phyloP scores from a whole-genome alignment of 1,140 invertebrate species.

The Neoseiulus cucumeris region DNA sequence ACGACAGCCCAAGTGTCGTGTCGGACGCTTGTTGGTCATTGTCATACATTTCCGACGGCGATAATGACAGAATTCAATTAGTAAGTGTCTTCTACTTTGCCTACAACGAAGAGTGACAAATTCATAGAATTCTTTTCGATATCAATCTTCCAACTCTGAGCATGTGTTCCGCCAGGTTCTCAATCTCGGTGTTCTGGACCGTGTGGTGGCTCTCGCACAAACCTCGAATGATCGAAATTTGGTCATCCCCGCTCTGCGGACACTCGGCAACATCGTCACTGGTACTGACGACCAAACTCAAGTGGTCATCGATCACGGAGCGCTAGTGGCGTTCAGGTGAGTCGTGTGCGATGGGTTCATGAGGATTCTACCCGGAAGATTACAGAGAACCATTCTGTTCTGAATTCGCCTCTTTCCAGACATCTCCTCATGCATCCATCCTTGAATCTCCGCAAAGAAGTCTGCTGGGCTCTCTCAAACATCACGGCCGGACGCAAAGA shows the following conservation, averaged over 20 bases:
- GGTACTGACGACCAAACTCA: slow-evolving; percentile 36
- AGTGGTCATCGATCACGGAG: slow-evolving; percentile 26
- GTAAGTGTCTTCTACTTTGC: slow-evolving; percentile 27
- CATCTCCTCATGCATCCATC: slow-evolving; percentile 26
- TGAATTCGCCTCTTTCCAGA: not conserved
- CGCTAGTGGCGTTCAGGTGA: slow-evolving; percentile 26
- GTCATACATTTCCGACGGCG: slow-evolving; percentile 83
- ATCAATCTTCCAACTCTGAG: no score
- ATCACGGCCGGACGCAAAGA: slow-evolving; percentile 31
- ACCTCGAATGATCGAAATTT: slow-evolving; percentile 27
- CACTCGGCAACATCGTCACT: slow-evolving; percentile 40
- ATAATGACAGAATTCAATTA: slow-evolving; percentile 75
- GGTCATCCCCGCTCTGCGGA: slow-evolving; percentile 66
- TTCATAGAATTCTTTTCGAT: no score
- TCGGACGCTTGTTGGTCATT: slow-evolving; percentile 88
- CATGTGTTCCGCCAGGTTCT: slow-evolving; percentile 49
- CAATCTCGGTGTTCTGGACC: slow-evolving; percentile 41
- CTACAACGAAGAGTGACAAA: no score
- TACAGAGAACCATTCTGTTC: no score
- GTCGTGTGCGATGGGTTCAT: no score
- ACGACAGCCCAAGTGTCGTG: not conserved
- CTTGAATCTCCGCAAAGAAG: slow-evolving; percentile 25
- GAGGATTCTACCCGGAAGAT: no score
- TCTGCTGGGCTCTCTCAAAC: slow-evolving; percentile 34
- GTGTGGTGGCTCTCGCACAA: not conserved